Base-by-base conservation (phyloP, 1,140 invertebrate species). In the Lethrus apterus region DNA sequence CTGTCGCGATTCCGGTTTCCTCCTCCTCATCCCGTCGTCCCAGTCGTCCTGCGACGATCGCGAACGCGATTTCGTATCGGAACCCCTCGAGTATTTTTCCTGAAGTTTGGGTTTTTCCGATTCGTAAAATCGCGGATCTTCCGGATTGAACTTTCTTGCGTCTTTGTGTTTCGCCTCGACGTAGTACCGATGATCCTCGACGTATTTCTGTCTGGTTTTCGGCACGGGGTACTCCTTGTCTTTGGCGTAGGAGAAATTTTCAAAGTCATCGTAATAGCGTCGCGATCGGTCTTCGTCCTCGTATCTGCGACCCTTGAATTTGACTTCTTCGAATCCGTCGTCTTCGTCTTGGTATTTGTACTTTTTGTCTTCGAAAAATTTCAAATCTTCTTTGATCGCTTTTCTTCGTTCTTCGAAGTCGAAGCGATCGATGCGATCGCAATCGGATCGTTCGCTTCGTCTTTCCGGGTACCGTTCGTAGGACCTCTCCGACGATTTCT, bases 1-100 rank as follows among this genome's bases (percentile, higher is more conserved):
- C 50, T 77, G 75, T 26, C 74, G 61, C 18, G 66, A 55, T 52
- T 74, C 71, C 8, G 71, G 62, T 29, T 52, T 36, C 17, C 46
- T 41, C 24, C 48, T 49, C 7, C 26, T 38, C n/a, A 13, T 43
- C 4, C 18, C 2, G 8, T 50, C 47, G n/a, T 51, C 45, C 19
- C 36, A 50, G 17, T 51, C 35, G 17, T 52, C 48, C 7, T 41
- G 33, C 2, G 9, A 33, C 5, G 9, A 33, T 33, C 31, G 5
- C 9, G 31, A 8, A 8, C 9, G 31, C 5, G 13, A 33, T n/a
- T 26, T 7, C n/a, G 5, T 21, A 8, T 44, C 40, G 8, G 11
- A 32, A 17, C 29, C 19, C 13, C 40, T 44, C 3, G 17, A 14
- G 9, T 44, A 33, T 34, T 30, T 40, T n/a, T 43, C 45, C 8